Percentiles rank a stretch among this genome's conserved stretches.
phyloP scores from a whole-genome alignment of 2,797 vertebrate species.

The Phrynocephalus guinanensis region DNA sequence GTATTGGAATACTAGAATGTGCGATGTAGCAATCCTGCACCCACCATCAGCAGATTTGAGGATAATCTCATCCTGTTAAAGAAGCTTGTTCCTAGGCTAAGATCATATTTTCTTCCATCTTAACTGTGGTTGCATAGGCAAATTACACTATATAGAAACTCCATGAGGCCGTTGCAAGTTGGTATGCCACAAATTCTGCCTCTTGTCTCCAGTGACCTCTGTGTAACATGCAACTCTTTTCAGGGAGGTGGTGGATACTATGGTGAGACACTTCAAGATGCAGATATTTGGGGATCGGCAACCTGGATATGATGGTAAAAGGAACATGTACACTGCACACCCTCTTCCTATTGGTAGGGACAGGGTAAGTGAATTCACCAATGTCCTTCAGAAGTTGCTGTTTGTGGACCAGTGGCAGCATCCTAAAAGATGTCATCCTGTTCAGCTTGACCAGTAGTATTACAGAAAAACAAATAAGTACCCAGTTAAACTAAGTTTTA shows the following conservation, averaged over 20 bases:
- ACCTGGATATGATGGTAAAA: conserved; percentile 97
- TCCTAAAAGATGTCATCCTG: background rate
- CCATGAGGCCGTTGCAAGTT: background rate
- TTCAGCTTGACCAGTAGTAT: background rate
- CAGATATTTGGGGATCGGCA: conserved; percentile 99
- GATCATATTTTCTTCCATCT: conserved; percentile 26
- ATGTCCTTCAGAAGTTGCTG: background rate
- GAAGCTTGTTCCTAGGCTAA: conserved; percentile 15
- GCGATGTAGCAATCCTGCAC: background rate
- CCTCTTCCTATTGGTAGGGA: conserved; percentile 96
- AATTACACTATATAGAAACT: background rate
- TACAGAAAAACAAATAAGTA: background rate
- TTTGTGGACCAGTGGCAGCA: background rate
- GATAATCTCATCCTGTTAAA: background rate
- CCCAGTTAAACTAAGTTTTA: background rate
- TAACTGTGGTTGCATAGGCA: background rate
- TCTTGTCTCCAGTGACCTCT: conserved; percentile 51
- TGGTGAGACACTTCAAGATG: conserved; percentile 99
- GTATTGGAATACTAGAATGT: background rate
- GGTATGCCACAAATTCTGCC: conserved; percentile 27
- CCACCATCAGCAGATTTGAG: conserved; percentile 7
- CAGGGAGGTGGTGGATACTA: conserved; percentile 98
- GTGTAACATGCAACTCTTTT: conserved; percentile 40
- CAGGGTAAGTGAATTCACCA: conserved; percentile 79
- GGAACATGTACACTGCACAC: conserved; percentile 99